phyloP scores from a whole-genome alignment of 2,113 vertebrate genomes.

The Odontophorus gujanensis region DNA sequence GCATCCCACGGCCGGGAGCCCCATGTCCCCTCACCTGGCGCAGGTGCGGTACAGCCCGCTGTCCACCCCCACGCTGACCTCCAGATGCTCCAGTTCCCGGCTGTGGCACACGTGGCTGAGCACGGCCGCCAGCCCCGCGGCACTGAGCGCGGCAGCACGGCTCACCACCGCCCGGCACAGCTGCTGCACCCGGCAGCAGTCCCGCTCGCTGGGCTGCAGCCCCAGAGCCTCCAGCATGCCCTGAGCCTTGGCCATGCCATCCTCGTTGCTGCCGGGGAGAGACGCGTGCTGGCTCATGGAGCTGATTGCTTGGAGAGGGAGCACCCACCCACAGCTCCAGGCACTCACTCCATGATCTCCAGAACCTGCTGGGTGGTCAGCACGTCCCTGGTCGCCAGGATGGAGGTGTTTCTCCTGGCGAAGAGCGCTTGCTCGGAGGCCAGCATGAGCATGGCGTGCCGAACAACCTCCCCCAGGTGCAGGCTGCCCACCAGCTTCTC shows the following conservation, averaged over 20 bases:
- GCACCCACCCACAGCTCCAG: not conserved
- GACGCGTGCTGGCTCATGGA: not conserved
- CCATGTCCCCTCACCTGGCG: not conserved
- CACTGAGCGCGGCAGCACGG: conserved; percentile 80
- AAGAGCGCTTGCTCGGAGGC: conserved; percentile 76
- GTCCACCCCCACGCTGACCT: conserved; percentile 79
- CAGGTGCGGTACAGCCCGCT: conserved; percentile 76
- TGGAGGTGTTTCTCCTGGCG: not conserved
- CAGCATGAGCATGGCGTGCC: conserved; percentile 76
- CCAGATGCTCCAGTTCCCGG: conserved; percentile 55
- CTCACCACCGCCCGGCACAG: conserved; percentile 78
- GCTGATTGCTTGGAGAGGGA: fast-evolving
- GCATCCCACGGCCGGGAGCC: fast-evolving
- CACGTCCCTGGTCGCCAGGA: conserved; percentile 42
- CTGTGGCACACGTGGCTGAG: conserved; percentile 76
- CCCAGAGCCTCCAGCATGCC: conserved; percentile 73
- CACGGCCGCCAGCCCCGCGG: conserved; percentile 81
- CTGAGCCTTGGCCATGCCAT: conserved; percentile 11
- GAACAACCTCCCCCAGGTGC: conserved; percentile 85
- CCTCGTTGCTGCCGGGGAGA: conserved; percentile 42
- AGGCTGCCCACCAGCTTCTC: conserved; percentile 89
- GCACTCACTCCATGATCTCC: conserved; percentile 82
- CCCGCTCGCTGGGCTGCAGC: conserved; percentile 56
- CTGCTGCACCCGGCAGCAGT: conserved; percentile 73
- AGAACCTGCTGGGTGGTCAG: conserved; percentile 79